These are phyloP conservation scores for Eledone cirrhosa DNA, from an alignment of 2,888 invertebrate genomes.

Conservation along the genomic window DNA sequence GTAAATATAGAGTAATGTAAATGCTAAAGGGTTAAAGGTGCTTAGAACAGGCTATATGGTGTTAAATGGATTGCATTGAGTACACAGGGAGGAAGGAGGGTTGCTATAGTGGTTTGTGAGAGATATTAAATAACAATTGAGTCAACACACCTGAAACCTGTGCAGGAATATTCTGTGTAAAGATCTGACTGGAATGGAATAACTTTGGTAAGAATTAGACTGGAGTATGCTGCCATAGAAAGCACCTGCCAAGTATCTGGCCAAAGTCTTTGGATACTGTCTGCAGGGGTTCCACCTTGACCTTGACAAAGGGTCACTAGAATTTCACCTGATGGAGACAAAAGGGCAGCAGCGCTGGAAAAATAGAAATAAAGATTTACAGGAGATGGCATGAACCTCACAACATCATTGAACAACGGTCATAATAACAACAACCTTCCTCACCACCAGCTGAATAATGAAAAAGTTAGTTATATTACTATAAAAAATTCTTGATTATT, in stretches of 20 bases:
- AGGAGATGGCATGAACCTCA: not conserved
- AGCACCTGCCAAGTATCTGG: slow-evolving; percentile 72
- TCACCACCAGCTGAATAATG: too few species aligned
- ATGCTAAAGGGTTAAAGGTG: too few species aligned
- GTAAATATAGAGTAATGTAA: too few species aligned
- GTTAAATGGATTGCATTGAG: too few species aligned
- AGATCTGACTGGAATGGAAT: slow-evolving; percentile 64
- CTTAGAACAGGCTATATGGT: too few species aligned
- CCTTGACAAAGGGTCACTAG: slow-evolving; percentile 71
- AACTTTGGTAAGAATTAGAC: slow-evolving; percentile 67
- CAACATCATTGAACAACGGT: too few species aligned
- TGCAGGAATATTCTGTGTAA: slow-evolving; percentile 67
- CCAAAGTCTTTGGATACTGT: slow-evolving; percentile 67
- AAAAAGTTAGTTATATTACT: too few species aligned
- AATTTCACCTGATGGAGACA: slow-evolving; percentile 59
- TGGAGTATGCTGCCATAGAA: slow-evolving; percentile 71
- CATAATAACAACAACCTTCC: too few species aligned
- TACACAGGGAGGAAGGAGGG: not conserved
- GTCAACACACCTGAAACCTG: slow-evolving; percentile 67
- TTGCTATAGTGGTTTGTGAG: too few species aligned
- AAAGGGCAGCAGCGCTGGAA: slow-evolving; percentile 59
- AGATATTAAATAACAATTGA: not conserved
- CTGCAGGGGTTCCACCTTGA: slow-evolving; percentile 71
- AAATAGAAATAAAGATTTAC: not conserved
- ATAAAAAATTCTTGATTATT: too few species aligned